phyloP scores from a whole-genome alignment of 2,888 invertebrate species.

The Alloplasta piceator region DNA sequence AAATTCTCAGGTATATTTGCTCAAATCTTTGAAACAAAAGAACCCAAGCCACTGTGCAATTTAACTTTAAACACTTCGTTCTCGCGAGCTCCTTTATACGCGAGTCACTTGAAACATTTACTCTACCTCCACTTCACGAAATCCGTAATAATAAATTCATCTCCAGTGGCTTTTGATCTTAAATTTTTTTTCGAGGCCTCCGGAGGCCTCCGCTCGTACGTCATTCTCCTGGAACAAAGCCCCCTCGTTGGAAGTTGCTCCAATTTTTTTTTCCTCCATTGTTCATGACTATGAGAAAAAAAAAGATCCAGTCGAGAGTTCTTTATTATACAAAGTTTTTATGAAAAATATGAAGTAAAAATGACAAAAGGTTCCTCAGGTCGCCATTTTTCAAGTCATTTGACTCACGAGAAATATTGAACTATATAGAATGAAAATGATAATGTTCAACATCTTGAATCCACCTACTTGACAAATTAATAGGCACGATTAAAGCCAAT shows the following conservation, averaged over 20 bases:
- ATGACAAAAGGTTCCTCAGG: too few species aligned
- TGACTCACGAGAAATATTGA: too few species aligned
- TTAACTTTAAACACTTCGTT: conserved; percentile 1
- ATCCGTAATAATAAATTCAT: conserved; percentile 53
- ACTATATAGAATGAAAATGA: too few species aligned
- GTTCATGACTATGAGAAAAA: conserved; percentile 28
- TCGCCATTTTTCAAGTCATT: too few species aligned
- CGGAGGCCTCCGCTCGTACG: conserved; percentile 44
- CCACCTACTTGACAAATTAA: too few species aligned
- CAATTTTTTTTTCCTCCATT: conserved; percentile 59
- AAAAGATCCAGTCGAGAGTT: conserved; percentile 48
- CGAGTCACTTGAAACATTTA: conserved; percentile 2
- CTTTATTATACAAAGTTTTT: neutral
- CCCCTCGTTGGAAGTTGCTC: conserved; percentile 55
- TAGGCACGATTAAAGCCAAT: too few species aligned
- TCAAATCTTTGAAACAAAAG: neutral
- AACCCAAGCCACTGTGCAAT: neutral
- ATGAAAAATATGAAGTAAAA: too few species aligned
- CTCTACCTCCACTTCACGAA: neutral
- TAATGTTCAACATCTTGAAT: too few species aligned
- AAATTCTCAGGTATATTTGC: neutral
- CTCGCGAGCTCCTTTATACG: neutral
- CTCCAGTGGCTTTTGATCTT: conserved; percentile 48
- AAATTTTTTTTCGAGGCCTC: conserved; percentile 41
- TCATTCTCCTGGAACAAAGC: conserved; percentile 56